Conservation (phyloP, 2,888 invertebrate genomes). For the Eristalinus aeneus region DNA sequence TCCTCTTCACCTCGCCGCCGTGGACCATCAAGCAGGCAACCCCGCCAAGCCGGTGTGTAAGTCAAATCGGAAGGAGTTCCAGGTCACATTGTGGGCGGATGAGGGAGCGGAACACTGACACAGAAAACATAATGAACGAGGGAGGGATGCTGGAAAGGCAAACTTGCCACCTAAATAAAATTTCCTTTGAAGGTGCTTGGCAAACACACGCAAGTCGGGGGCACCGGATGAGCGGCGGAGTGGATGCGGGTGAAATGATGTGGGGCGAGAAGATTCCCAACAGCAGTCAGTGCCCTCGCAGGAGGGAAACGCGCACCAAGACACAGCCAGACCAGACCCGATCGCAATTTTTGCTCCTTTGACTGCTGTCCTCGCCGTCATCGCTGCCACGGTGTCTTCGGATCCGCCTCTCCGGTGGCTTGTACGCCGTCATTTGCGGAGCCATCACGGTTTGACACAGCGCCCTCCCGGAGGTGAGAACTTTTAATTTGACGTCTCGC, state of each 20-base stretch:
- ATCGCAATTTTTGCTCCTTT: not conserved
- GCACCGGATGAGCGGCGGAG: not conserved
- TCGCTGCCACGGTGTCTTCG: not conserved
- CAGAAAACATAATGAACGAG: conserved; percentile 24
- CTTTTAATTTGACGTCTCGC: conserved; percentile 16
- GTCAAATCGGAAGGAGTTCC: conserved; percentile 3
- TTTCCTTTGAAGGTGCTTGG: conserved; percentile 28
- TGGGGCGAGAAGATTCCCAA: not conserved
- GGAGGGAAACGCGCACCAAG: not conserved
- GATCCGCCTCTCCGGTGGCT: not conserved
- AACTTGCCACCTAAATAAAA: conserved; percentile 32
- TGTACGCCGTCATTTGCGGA: not conserved
- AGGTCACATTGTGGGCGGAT: not conserved
- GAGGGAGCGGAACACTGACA: conserved; percentile 19
- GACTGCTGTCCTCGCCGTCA: not conserved
- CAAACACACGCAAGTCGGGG: not conserved
- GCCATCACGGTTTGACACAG: conserved; percentile 26
- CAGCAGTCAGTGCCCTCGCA: not conserved
- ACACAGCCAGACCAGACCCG: not conserved
- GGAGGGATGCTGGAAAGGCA: conserved; percentile 1
- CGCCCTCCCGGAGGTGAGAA: conserved; percentile 29
- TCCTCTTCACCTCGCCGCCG: too few relatives aligned
- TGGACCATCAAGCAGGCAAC: not conserved
- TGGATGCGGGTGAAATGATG: not conserved
- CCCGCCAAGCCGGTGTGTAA: not conserved